Base-by-base conservation (phyloP, 2,888 invertebrate genomes). In the Hyposoter didymator region DNA sequence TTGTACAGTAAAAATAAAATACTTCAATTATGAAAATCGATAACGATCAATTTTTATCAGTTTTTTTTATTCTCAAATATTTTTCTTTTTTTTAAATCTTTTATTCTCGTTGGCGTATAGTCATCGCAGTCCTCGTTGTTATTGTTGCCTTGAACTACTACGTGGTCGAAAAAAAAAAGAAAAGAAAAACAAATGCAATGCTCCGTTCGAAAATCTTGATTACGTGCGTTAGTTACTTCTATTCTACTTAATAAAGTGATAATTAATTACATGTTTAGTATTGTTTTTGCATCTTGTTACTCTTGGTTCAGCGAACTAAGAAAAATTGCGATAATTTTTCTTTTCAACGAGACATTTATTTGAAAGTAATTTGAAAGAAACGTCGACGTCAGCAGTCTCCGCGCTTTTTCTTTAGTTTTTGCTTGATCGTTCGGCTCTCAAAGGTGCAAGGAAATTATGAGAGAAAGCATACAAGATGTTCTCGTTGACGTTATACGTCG, bases 61-160 rank as follows among this genome's bases (percentile, higher is more conserved):
- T 19, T 79, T 59, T 39, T 84, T 85, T 83, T 85, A 83, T 85
- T 83, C 62, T 74, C 76, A 83, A 81, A 80, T 83, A 73, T 76
- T 80, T 66, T 2, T 73, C 28, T 64, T 80, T 47, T 69, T 62
- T 67, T 45, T 35, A 67, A 49, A 55, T 55, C n/a, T 78, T 43
- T 62, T 62, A 64, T 76, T 43, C 70, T 76, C 70, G 43, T 49
- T 72, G 62, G 52, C 67, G 66, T 69, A 59, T 59, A 32, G 78
- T 70, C 32, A 22, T 70, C 72, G 64, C 39, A 67, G 69, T 78
- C 69, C 45, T 83, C 74, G 66, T 74, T 47, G 55, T 64, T 47
- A 55, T 78, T 74, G 78, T 73, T 62, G 67, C 69, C 78, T 73
- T 35, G 47, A 45, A 43, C 72, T 70, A 74, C 67, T 64, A 74